A percentile compares a stretch with the other conserved stretches of the same genome.
These are phyloP conservation scores for Cisticola juncidis DNA, from an alignment of 2,113 vertebrate species.

Conservation along the genomic window DNA sequence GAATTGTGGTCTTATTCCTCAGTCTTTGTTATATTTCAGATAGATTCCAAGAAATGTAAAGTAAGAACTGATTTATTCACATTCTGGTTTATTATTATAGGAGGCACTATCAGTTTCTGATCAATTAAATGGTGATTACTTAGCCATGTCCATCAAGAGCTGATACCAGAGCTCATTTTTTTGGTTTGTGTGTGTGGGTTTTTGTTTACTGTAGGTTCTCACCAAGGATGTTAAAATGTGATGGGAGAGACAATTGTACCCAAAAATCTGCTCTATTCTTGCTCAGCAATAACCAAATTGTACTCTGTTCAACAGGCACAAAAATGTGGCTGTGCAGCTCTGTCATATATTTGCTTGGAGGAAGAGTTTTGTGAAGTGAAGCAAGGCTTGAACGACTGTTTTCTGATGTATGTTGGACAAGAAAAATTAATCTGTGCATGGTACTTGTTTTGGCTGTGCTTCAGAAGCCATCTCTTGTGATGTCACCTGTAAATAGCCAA, in stretches of 20 bases:
- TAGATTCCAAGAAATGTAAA: not conserved
- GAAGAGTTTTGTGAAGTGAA: not conserved
- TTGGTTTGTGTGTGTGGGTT: not conserved
- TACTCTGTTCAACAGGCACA: not conserved
- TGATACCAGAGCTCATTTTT: not conserved
- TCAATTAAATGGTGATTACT: not conserved
- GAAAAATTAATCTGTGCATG: slow-evolving; percentile 47
- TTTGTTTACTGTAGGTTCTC: not conserved
- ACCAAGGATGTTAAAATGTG: not conserved
- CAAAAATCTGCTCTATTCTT: not conserved
- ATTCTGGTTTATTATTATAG: not conserved
- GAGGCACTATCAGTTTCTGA: not conserved
- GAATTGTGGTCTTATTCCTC: not conserved
- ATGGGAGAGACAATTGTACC: not conserved
- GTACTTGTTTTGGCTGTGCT: slow-evolving; percentile 24
- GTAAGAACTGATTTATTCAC: not conserved
- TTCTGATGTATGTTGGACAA: slow-evolving; percentile 50
- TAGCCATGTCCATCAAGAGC: not conserved
- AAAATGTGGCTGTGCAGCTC: not conserved
- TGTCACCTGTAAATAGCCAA: slow-evolving; percentile 84
- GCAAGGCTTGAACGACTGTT: not conserved
- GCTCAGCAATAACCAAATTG: not conserved
- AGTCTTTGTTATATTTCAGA: not conserved
- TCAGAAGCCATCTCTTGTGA: slow-evolving; percentile 72
- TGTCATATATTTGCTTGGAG: not conserved